Evolutionary conservation across 2,888 invertebrate species (phyloP).

Genomic region (Cerastoderma edule): DNA sequence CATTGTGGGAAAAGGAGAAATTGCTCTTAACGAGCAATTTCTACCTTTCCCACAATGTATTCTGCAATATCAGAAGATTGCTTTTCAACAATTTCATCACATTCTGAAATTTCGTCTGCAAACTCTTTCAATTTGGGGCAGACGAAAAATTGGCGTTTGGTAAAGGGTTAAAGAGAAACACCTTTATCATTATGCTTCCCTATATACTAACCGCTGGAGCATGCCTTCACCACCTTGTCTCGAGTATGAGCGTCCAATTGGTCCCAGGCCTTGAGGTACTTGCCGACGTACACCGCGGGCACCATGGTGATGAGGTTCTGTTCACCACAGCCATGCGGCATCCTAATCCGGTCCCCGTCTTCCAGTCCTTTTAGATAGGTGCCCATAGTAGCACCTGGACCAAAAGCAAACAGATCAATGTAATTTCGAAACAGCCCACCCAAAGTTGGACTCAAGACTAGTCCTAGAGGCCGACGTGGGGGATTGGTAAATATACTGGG

Average conservation of each 20-base stretch:
- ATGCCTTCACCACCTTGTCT: slow-evolving; percentile 85
- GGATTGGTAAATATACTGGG: too few species aligned
- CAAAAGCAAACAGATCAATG: background rate
- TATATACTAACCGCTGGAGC: slow-evolving; percentile 85
- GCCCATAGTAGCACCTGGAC: slow-evolving; percentile 82
- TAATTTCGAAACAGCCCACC: too few species aligned
- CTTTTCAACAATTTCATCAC: too few species aligned
- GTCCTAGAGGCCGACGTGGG: too few species aligned
- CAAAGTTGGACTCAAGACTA: too few species aligned
- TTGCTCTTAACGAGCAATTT: too few species aligned
- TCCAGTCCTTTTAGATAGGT: slow-evolving; percentile 85
- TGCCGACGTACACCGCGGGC: slow-evolving; percentile 89
- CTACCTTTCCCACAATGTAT: background rate
- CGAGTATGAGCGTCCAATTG: slow-evolving; percentile 86
- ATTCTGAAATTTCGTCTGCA: too few species aligned
- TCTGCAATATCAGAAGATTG: background rate
- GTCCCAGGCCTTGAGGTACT: slow-evolving; percentile 86
- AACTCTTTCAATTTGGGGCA: too few species aligned
- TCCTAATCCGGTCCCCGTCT: slow-evolving; percentile 85
- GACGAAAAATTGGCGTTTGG: background rate
- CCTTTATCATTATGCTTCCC: background rate
- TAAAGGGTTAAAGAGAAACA: background rate
- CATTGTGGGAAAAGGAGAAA: too few species aligned
- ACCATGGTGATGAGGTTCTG: slow-evolving; percentile 92
- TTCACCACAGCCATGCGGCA: slow-evolving; percentile 92